Conservation (phyloP, 2,888 invertebrate species). For the Synergus itoensis region DNA sequence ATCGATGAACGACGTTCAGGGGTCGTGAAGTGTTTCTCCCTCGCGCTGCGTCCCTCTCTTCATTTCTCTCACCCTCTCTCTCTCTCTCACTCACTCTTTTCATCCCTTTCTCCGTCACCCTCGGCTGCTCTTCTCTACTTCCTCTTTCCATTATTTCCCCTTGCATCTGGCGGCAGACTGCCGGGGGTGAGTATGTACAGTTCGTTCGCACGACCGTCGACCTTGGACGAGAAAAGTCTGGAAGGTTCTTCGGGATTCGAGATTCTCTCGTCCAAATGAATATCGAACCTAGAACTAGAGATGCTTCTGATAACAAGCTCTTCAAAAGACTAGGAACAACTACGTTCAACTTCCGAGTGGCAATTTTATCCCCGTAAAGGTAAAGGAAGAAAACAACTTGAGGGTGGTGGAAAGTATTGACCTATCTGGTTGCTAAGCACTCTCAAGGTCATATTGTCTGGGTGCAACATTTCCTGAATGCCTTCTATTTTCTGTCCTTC, state of each 20-base stretch:
- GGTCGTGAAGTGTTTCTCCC: conserved; percentile 52
- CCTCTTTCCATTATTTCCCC: conserved; percentile 43
- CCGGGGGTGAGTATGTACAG: conserved; percentile 55
- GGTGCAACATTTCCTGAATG: conserved; percentile 13
- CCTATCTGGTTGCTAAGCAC: conserved; percentile 42
- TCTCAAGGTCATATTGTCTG: conserved; percentile 31
- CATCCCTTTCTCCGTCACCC: conserved; percentile 43
- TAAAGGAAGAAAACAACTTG: not conserved
- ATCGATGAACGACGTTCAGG: conserved; percentile 64
- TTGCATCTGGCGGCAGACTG: conserved; percentile 57
- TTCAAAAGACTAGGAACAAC: not conserved
- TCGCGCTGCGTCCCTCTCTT: conserved; percentile 12
- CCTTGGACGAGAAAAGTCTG: conserved; percentile 67
- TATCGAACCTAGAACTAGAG: conserved; percentile 41
- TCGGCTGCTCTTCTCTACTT: conserved; percentile 18
- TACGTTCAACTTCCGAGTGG: not conserved
- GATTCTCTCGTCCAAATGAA: conserved; percentile 10
- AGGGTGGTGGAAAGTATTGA: conserved; percentile 18
- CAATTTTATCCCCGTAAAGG: conserved; percentile 4
- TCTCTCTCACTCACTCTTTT: conserved; percentile 25
- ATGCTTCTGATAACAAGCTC: conserved; percentile 26
- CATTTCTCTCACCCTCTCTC: conserved; percentile 41
- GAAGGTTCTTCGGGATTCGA: conserved; percentile 55
- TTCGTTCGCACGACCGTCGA: conserved; percentile 68
- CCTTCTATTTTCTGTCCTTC: not conserved